Conservation (phyloP, 2,888 invertebrate genomes). For the Chaetogeoica ovagalla region DNA sequence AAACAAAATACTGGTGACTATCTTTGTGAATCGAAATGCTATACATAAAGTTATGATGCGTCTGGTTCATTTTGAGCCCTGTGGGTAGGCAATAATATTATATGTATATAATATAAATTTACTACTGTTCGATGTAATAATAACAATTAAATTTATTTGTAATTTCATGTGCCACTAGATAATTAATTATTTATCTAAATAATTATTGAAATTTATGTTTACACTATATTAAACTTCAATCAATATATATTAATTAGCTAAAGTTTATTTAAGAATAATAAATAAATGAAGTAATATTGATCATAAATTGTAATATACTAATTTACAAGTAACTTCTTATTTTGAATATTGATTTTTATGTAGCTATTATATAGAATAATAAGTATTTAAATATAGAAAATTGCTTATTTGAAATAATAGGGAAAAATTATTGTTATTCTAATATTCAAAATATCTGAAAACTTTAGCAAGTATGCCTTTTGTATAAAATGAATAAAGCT, state of each 20-base stretch:
- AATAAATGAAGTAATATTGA: conserved; percentile 1
- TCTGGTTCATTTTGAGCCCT: no score
- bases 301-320: conserved; percentile 4
- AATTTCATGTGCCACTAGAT: conserved; percentile 26
- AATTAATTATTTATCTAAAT: neutral
- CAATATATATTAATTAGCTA: neutral
- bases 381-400: neutral
- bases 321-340: neutral
- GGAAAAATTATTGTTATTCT: conserved; percentile 6
- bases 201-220: neutral
- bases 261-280: neutral
- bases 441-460: neutral
- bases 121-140: no score
- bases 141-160: no score
- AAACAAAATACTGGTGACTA: no score
- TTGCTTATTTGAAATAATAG: neutral
- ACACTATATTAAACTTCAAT: neutral
- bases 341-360: neutral
- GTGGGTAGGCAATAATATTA: no score
- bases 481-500: conserved; percentile 45
- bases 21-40: no score
- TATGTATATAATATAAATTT: no score
- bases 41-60: no score
- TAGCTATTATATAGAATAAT: neutral
- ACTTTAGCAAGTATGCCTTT: conserved; percentile 17